Evolutionary conservation across 2,888 invertebrate species (phyloP).

Genomic region (Chamaedrilus cognettii): DNA sequence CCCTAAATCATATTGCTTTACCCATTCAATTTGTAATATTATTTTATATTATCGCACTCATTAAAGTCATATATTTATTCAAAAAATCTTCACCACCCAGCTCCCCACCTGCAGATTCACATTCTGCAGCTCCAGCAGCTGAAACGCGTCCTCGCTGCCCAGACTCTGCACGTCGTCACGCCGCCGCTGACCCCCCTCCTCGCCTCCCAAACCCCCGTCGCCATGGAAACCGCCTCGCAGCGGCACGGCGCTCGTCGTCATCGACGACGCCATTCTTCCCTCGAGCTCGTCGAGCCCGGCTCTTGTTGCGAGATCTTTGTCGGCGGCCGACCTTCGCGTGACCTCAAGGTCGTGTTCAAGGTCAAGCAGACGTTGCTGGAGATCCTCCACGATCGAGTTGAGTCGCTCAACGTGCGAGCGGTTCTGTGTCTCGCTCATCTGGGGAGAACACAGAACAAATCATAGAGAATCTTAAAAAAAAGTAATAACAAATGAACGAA

Average conservation of each 20-base stretch:
- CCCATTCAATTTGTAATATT: no score
- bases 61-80: no score
- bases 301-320: neutral
- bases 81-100: no score
- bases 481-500: no score
- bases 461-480: no score
- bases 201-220: neutral
- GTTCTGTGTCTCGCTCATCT: neutral
- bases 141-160: conserved; percentile 12
- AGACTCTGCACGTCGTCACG: neutral
- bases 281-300: neutral
- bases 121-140: conserved; percentile 17
- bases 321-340: neutral
- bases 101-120: conserved; percentile 12
- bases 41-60: no score
- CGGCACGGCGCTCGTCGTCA: no score
- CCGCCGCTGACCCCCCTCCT: no score
- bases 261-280: neutral
- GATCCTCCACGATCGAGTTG: conserved; percentile 14
- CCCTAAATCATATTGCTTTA: no score
- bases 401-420: conserved; percentile 1
- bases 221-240: neutral
- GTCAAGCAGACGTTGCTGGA: conserved; percentile 17
- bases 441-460: neutral
- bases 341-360: conserved; percentile 9